phyloP scores from a whole-genome alignment of 2,888 invertebrate species.

The Caenorhabditis sp. region DNA sequence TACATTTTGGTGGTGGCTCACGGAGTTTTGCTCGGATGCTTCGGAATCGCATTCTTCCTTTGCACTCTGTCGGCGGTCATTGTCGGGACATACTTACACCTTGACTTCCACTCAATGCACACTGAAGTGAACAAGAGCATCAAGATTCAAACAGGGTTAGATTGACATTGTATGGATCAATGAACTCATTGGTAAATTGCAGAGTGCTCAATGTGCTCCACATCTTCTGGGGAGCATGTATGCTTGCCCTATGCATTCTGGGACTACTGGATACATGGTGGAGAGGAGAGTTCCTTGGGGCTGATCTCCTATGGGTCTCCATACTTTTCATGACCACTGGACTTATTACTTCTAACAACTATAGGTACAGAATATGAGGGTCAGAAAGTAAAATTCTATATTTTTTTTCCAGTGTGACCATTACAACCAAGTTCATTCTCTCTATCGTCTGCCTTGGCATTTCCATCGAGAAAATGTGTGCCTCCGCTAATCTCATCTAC shows the following conservation, averaged over 20 bases:
- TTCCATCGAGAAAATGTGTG: conserved; percentile 74
- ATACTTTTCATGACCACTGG: conserved; percentile 73
- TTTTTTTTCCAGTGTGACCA: conserved; percentile 68
- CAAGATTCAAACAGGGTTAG: conserved; percentile 59
- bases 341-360: conserved; percentile 71
- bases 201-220: conserved; percentile 65
- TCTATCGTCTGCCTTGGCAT: conserved; percentile 71
- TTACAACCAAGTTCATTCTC: conserved; percentile 72
- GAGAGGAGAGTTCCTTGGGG: conserved; percentile 76
- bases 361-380: too few relatives aligned
- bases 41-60: conserved; percentile 72
- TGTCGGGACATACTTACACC: conserved; percentile 69
- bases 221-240: conserved; percentile 73
- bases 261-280: conserved; percentile 73
- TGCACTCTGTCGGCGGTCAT: conserved; percentile 71
- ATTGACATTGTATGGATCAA: background rate
- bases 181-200: conserved; percentile 1
- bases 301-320: conserved; percentile 77
- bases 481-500: conserved; percentile 76
- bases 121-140: conserved; percentile 61
- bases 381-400: too few relatives aligned
- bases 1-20: conserved; percentile 76
- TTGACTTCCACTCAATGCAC: conserved; percentile 66
- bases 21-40: conserved; percentile 73
- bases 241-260: conserved; percentile 73